These are phyloP conservation scores for Rhadina sibilatrix DNA, from an alignment of 2,113 vertebrate species.

Conservation along the genomic window DNA sequence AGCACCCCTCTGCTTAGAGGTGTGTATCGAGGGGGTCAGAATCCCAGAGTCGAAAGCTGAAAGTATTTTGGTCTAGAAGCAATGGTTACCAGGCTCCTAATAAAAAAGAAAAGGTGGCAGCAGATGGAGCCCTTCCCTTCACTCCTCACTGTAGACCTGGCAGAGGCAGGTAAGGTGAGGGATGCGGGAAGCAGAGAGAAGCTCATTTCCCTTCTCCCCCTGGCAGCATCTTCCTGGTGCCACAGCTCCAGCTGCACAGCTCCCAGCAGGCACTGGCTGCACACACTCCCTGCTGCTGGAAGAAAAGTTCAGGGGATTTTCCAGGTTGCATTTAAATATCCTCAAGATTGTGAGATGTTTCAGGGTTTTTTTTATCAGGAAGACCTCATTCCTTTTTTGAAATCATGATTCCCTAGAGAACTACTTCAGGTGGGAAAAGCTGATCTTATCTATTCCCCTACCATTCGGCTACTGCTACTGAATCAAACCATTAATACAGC, in stretches of 20 bases:
- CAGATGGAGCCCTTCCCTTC: neutral
- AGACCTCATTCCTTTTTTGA: neutral
- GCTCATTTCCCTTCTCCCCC: neutral
- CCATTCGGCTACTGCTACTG: neutral
- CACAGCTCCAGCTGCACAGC: neutral
- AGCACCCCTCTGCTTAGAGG: neutral
- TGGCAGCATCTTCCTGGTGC: neutral
- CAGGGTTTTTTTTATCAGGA: neutral
- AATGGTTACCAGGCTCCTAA: neutral
- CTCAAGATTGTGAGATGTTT: neutral
- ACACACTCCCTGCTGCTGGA: neutral
- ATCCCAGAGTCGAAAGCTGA: neutral
- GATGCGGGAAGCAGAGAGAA: neutral
- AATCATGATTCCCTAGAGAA: neutral
- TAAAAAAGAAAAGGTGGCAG: neutral
- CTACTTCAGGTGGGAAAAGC: neutral
- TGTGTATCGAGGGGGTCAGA: neutral
- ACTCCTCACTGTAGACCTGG: rapidly evolving
- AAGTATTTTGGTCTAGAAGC: neutral
- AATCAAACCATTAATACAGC: neutral
- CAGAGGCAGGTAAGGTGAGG: neutral
- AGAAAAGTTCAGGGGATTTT: neutral
- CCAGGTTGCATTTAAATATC: neutral
- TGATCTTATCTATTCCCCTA: neutral
- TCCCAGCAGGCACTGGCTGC: neutral